These are phyloP conservation scores for Perognathus longimembris DNA, from an alignment of 2,113 vertebrate species.

Conservation along the genomic window DNA sequence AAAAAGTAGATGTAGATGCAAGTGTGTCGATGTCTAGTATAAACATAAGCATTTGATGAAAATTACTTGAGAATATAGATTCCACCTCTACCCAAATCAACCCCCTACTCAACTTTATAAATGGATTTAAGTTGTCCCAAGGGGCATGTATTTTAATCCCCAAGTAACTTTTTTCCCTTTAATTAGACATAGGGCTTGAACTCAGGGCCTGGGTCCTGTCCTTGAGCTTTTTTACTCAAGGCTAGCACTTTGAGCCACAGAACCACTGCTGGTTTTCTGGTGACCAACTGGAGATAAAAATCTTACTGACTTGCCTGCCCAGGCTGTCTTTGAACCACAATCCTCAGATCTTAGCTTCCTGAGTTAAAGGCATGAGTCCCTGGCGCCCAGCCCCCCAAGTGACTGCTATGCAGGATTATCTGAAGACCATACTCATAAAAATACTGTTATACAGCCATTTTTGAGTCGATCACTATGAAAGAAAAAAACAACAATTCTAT, in stretches of 20 bases:
- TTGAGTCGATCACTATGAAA: not conserved
- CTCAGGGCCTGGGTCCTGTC: too few species aligned
- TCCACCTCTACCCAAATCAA: not conserved
- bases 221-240: too few species aligned
- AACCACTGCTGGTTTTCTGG: too few species aligned
- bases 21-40: not conserved
- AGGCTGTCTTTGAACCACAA: too few species aligned
- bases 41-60: not conserved
- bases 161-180: not conserved
- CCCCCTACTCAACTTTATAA: not conserved
- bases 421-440: not conserved
- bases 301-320: too few species aligned
- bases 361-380: too few species aligned
- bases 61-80: slow-evolving; percentile 10
- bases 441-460: not conserved
- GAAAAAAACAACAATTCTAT: not conserved
- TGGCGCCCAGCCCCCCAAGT: too few species aligned
- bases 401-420: not conserved
- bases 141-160: not conserved
- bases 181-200: too few species aligned
- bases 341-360: too few species aligned
- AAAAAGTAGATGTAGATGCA: not conserved
- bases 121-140: not conserved
- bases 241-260: too few species aligned
- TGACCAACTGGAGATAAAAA: too few species aligned